phyloP scores from a whole-genome alignment of 2,797 vertebrate genomes.

The Hemibagrus guttatus region DNA sequence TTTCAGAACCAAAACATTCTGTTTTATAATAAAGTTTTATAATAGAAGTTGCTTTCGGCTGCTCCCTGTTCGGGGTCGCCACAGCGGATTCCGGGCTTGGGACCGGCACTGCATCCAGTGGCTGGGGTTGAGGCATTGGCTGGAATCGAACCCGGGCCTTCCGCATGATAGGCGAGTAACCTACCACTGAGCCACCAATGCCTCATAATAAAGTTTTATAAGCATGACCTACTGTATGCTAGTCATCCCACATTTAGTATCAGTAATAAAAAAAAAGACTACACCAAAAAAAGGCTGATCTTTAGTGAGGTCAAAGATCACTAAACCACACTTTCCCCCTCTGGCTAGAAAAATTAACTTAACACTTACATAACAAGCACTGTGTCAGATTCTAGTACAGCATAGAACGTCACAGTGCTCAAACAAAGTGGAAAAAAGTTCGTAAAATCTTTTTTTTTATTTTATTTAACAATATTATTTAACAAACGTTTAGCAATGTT shows the following conservation, averaged over 20 bases:
- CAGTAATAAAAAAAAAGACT: background rate
- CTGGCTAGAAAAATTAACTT: background rate
- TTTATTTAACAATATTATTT: slow-evolving; percentile 20
- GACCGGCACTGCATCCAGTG: too few relatives aligned
- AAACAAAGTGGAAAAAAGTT: background rate
- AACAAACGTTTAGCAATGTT: background rate
- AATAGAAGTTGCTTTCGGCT: too few relatives aligned
- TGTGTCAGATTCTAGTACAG: background rate
- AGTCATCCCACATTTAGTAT: background rate
- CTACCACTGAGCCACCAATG: too few relatives aligned
- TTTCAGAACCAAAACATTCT: background rate
- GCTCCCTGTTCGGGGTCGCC: too few relatives aligned
- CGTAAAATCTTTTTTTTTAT: slow-evolving; percentile 4
- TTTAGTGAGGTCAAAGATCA: background rate
- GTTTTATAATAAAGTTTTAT: background rate
- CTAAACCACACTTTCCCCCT: background rate
- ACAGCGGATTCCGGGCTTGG: too few relatives aligned
- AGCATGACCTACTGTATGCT: too few relatives aligned
- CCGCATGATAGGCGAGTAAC: too few relatives aligned
- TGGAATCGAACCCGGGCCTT: too few relatives aligned
- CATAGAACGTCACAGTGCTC: background rate
- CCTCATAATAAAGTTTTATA: background rate
- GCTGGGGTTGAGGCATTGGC: too few relatives aligned
- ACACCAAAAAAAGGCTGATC: background rate
- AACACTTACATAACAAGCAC: background rate